phyloP scores from a whole-genome alignment of 2,113 vertebrate genomes.

The Poeciliopsis retropinna region DNA sequence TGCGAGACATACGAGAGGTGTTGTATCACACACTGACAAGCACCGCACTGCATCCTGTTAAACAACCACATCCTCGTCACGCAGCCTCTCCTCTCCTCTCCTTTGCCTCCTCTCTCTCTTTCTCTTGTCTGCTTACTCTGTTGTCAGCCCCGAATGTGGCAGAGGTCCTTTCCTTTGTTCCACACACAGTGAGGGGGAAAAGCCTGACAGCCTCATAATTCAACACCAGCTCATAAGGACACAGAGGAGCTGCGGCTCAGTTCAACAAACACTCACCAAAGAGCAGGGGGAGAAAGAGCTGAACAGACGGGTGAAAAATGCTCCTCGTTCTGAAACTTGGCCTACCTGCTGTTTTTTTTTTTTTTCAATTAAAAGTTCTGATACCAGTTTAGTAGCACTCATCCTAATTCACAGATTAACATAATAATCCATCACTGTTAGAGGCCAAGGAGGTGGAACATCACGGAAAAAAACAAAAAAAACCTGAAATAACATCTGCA shows the following conservation, averaged over 20 bases:
- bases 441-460: neutral
- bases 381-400: neutral
- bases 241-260: constrained; percentile 8
- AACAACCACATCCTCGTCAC: constrained; percentile 66
- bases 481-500: constrained; percentile 33
- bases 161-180: constrained; percentile 45
- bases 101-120: constrained; percentile 2
- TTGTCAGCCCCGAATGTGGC: constrained; percentile 8
- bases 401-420: neutral
- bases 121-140: constrained; percentile 9
- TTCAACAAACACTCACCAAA: constrained; percentile 13
- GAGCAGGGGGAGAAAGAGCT: neutral
- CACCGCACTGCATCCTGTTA: constrained; percentile 58
- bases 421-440: neutral
- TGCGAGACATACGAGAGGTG: constrained; percentile 8
- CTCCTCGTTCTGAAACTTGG: neutral
- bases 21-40: constrained; percentile 11
- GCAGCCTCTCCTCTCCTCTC: neutral
- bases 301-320: neutral
- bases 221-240: constrained; percentile 55
- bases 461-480: neutral
- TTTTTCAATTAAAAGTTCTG: constrained; percentile 23
- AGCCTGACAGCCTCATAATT: constrained; percentile 59
- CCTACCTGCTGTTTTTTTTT: neutral
- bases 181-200: constrained; percentile 6